Conservation (phyloP, 2,113 vertebrate species). For the Mormyrus lacerda region DNA sequence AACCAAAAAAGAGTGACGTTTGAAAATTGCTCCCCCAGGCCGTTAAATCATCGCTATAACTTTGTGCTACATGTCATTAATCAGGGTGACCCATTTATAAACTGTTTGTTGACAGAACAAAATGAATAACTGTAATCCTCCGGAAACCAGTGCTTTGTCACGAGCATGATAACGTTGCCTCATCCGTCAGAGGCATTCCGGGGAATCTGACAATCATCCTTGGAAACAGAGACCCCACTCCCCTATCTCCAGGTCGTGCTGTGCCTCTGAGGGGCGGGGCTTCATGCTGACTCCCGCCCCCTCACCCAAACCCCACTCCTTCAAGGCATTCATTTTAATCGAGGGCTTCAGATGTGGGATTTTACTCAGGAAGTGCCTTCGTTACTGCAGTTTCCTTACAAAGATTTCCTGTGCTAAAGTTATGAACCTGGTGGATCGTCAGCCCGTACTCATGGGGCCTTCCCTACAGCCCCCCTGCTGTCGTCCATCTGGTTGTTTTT, state of each 20-base stretch:
- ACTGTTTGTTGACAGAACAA: background rate
- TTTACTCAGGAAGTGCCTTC: background rate
- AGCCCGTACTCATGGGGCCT: background rate
- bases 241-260: background rate
- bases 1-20: background rate
- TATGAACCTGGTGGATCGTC: background rate
- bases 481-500: background rate
- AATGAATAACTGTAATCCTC: background rate
- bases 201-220: background rate
- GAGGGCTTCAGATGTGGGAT: background rate
- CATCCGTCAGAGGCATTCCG: background rate
- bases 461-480: background rate
- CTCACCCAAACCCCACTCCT: background rate
- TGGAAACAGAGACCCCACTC: background rate
- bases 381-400: background rate
- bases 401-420: background rate
- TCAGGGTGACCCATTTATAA: background rate
- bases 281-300: background rate
- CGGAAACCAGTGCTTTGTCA: background rate
- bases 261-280: background rate
- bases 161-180: background rate
- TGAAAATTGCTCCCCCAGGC: background rate
- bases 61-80: background rate
- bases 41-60: background rate
- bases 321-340: background rate